Base-by-base conservation (phyloP, 1,140 invertebrate genomes). In the Platorchestia sp. region DNA sequence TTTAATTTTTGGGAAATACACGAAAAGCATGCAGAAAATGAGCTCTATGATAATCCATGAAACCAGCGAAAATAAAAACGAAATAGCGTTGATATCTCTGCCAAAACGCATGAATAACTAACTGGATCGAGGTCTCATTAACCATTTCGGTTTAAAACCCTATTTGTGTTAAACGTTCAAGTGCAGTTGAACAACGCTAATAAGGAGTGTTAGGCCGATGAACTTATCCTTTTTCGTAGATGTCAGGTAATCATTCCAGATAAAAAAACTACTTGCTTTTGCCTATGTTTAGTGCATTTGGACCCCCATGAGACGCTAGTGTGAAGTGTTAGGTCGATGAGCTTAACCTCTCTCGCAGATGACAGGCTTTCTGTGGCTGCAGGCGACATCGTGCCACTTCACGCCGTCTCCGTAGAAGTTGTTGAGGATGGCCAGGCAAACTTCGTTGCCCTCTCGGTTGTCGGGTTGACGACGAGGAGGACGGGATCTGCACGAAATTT, bases 351-450 rank as follows among this genome's bases (percentile, higher is more conserved):
- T 91, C 95, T 99, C 98, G 97, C 98, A 99, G 41, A 98, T 98
- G 97, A 98, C 98, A 3, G 98, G 98, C 97, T 99, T 99, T 97
- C 98, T 98, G 97, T 99, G 98, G 97, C 98, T 98, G 97, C 98
- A 99, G 96, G 98, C 98, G 44, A 99, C 98, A 96, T 99, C 98
- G 96, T 99, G 98, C 98, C 98, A 99, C 97, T 98, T 98, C 87
- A 98, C 98, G 43, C 98, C 98, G 96, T 99, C 98, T 95, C 98
- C 98, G 97, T 99, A 98, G 97, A 98, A 98, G 96, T 99, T 98
- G 97, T 99, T 99, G 51, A 98, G 97, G 95, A 98, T 97, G 0
- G 98, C 98, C 41, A 99, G 97, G 96, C 98, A 99, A 97, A 98
- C 98, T 97, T 99, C 98, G 44, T 98, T 98, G 53, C 98, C 98